Percentiles rank a stretch among this genome's conserved stretches.
Conservation (phyloP, 2,888 invertebrate genomes). For the Deilephila elpenor region DNA sequence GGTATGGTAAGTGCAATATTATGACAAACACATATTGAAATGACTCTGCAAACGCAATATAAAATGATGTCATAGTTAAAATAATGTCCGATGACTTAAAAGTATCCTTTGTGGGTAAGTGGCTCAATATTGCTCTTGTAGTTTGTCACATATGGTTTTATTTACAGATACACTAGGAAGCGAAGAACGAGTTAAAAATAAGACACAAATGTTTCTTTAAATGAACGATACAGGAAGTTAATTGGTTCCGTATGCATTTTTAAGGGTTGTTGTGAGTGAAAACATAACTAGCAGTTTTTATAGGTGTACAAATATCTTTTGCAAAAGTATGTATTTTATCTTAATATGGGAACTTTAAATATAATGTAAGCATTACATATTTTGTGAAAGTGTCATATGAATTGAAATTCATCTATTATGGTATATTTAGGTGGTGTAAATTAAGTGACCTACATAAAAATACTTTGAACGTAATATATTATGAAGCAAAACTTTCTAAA, state of each 20-base stretch:
- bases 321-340: no score
- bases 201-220: not conserved
- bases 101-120: not conserved
- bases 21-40: slow-evolving; percentile 13
- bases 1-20: slow-evolving; percentile 14
- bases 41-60: slow-evolving; percentile 6
- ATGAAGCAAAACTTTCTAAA: no score
- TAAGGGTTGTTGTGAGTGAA: not conserved
- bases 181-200: slow-evolving; percentile 1
- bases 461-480: no score
- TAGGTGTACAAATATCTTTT: no score
- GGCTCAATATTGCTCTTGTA: slow-evolving; percentile 17
- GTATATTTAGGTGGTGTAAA: no score
- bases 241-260: not conserved
- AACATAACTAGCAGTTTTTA: not conserved
- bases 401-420: no score
- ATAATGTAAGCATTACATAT: no score
- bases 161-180: not conserved
- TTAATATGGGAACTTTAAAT: no score
- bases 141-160: slow-evolving; percentile 18
- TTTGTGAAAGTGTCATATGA: no score
- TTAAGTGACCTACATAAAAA: no score
- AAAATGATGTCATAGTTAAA: slow-evolving; percentile 32
- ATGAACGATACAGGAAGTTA: not conserved
- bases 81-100: slow-evolving; percentile 28